A percentile compares a stretch with the other conserved stretches of the same genome.
phyloP scores from a whole-genome alignment of 2,797 vertebrate genomes.

The Hemitrygon akajei region DNA sequence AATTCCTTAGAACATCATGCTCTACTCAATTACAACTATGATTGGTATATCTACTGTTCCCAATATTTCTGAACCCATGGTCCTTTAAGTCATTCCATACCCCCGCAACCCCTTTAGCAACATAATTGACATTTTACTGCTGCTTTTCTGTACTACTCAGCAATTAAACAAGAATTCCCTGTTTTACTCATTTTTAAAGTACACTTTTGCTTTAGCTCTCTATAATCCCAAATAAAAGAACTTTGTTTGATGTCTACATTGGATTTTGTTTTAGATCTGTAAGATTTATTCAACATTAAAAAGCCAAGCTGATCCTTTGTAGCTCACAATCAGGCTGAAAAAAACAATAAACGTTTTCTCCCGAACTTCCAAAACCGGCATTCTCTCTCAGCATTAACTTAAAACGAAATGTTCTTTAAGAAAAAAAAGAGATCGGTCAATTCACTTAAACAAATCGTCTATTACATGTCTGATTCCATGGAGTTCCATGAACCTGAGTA shows the following conservation, averaged over 20 bases:
- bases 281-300: neutral
- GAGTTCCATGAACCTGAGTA: neutral
- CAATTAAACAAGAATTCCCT: neutral
- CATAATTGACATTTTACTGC: neutral
- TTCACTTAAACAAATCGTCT: neutral
- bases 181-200: neutral
- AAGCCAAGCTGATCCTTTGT: neutral
- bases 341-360: neutral
- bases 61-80: neutral
- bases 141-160: neutral
- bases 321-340: neutral
- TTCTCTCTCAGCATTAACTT: neutral
- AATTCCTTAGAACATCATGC: too few relatives aligned
- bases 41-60: neutral
- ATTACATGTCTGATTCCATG: neutral
- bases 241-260: neutral
- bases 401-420: neutral
- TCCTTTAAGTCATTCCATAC: too few relatives aligned
- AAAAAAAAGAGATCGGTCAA: neutral
- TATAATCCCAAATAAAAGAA: neutral
- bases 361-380: neutral
- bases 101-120: neutral
- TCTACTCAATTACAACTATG: too few relatives aligned
- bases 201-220: neutral
- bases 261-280: neutral